Base-by-base conservation (phyloP, 2,888 invertebrate species). In the Ischnus inquisitorius region DNA sequence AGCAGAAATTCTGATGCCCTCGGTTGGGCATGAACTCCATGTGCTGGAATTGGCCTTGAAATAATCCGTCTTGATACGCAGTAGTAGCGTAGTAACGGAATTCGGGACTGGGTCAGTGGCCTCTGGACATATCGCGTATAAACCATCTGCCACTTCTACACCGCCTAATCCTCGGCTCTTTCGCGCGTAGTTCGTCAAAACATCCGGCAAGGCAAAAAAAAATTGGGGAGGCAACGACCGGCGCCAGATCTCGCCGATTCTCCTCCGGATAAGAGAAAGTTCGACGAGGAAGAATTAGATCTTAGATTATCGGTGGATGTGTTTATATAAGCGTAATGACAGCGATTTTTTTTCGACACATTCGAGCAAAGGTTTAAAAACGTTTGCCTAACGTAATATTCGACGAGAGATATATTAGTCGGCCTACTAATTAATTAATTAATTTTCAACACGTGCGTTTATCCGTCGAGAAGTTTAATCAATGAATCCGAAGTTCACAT, bases 401-500 rank as follows among this genome's bases (percentile, higher is more conserved):
- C 28, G n/a, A 12, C 25, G n/a, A 6, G 34, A 28, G 68, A 10
- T 48, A 39, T 10, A 34, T 54, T 39, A 8, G 39, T 41, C 41
- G 6, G 14, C 41, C 12, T 10, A 43, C 41, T 67, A 67, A 67
- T 76, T 54, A 54, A 67, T 76, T 43, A 41, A 76, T 76, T 28
- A 65, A 28, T 54, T 54, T 51, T n/a, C 41, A n/a, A 41, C 25
- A 3, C 43, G 19, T 12, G 25, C 19, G 8, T 2, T 2, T 1
- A 48, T 39, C 3, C 51, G 34, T 51, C 39, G 22, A 14, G 41
- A 14, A 14, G 3, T 51, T 65, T 22, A 28, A 41, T 54, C n/a
- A 28, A 54, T 39, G 12, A 5, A 4, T 46, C 28, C 25, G 25
- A 60, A 43, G 28, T 2, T 12, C 16, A 28, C 28, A 68, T 43